Conservation (phyloP, 2,113 vertebrate genomes). For the Oceanites oceanicus region DNA sequence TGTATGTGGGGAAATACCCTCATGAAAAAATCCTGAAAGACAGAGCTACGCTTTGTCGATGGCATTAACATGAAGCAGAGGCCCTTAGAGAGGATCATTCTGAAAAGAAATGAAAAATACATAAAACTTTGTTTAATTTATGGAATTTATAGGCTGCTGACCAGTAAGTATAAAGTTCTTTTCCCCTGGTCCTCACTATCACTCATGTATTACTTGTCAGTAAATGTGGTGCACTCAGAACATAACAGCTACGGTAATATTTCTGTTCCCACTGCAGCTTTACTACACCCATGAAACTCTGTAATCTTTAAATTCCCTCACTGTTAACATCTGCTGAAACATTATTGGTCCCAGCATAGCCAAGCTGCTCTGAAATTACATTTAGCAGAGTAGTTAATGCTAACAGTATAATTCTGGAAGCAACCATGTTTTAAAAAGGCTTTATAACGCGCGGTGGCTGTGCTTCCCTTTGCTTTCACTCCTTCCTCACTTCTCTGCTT, state of each 20-base stretch:
- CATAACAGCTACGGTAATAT: conserved; percentile 87
- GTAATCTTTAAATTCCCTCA: conserved; percentile 95
- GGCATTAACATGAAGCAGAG: conserved; percentile 68
- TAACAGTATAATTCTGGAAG: conserved; percentile 78
- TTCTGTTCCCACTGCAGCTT: conserved; percentile 90
- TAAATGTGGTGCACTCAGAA: conserved; percentile 79
- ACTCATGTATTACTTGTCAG: conserved; percentile 81
- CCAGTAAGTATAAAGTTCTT: conserved; percentile 82
- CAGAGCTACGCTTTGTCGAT: conserved; percentile 22
- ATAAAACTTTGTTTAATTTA: conserved; percentile 84
- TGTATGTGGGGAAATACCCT: background rate
- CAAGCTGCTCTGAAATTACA: conserved; percentile 83
- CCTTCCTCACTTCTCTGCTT: background rate
- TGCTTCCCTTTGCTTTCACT: conserved; percentile 2
- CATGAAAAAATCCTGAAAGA: conserved; percentile 15
- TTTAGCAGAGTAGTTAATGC: conserved; percentile 84
- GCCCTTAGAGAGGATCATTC: conserved; percentile 67
- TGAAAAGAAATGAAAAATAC: conserved; percentile 77
- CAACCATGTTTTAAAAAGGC: conserved; percentile 75
- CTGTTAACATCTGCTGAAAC: conserved; percentile 98
- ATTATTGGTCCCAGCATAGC: conserved; percentile 93
- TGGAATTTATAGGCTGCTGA: conserved; percentile 84
- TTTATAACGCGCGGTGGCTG: conserved; percentile 18
- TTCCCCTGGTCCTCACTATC: conserved; percentile 78
- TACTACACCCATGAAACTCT: conserved; percentile 89